Conservation (phyloP, 2,113 vertebrate species). For the Motacilla alba region DNA sequence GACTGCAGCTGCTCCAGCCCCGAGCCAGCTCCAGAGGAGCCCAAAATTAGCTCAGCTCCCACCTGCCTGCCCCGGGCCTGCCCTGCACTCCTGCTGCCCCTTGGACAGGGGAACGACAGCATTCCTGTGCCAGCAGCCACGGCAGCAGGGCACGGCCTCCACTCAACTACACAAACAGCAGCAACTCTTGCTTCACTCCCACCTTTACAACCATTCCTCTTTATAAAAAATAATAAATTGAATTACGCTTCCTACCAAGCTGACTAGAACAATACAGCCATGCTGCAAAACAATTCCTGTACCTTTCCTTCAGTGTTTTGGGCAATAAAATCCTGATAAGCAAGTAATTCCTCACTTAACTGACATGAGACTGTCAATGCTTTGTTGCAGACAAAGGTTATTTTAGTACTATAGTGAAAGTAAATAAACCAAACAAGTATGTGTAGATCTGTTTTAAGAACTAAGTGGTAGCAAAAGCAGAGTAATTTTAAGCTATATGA, state of each 20-base stretch:
- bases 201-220: not conserved
- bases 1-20: not conserved
- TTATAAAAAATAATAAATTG: not conserved
- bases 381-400: no score
- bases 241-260: not conserved
- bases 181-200: not conserved
- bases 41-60: constrained; percentile 9
- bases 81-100: not conserved
- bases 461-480: not conserved
- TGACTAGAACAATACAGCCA: not conserved
- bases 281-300: not conserved
- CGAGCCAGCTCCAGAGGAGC: not conserved
- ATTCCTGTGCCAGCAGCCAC: not conserved
- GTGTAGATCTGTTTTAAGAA: not conserved
- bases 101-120: not conserved
- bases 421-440: not conserved
- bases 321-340: not conserved
- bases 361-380: not conserved
- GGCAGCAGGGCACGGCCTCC: not conserved
- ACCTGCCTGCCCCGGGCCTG: not conserved
- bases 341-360: not conserved
- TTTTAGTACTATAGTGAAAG: not conserved
- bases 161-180: not conserved
- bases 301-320: not conserved
- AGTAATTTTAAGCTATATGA: not conserved